Conservation (phyloP, 2,797 vertebrate genomes). For the Oryzias dopingdopingensis region DNA sequence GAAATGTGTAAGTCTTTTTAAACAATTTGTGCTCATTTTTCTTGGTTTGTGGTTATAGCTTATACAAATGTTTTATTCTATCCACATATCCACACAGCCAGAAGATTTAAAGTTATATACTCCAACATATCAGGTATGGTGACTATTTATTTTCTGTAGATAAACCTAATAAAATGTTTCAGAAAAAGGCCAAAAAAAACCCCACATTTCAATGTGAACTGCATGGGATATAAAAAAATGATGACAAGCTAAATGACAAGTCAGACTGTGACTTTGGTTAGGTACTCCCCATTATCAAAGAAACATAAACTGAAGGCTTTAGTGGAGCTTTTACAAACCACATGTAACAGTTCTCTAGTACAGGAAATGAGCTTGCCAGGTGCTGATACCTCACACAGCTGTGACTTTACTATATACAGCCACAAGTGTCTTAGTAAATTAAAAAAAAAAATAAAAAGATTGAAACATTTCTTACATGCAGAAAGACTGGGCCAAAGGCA, state of each 20-base stretch:
- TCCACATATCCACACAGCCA: constrained; percentile 25
- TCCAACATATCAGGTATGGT: constrained; percentile 44
- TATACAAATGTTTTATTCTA: constrained; percentile 17
- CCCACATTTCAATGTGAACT: background rate
- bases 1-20: constrained; percentile 49
- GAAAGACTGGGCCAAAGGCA: background rate
- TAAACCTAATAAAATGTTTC: background rate
- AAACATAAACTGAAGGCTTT: constrained; percentile 27
- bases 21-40: background rate
- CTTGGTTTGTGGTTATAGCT: background rate
- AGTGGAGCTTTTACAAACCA: constrained; percentile 51
- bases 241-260: constrained; percentile 9
- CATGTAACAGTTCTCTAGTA: constrained; percentile 63
- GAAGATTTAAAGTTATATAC: constrained; percentile 2
- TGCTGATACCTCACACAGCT: constrained; percentile 45
- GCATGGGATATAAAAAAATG: background rate
- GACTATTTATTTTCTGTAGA: background rate
- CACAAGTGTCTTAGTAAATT: constrained; percentile 27
- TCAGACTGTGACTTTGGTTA: background rate
- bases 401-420: constrained; percentile 24
- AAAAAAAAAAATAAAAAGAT: constrained; percentile 9
- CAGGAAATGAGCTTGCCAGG: constrained; percentile 60
- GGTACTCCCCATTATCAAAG: constrained; percentile 39
- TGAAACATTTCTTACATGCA: constrained; percentile 27
- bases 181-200: background rate